A percentile compares a stretch with the other conserved stretches of the same genome.
Evolutionary conservation across 2,888 invertebrate genomes (phyloP).

Genomic region (Parochlus steinenii): DNA sequence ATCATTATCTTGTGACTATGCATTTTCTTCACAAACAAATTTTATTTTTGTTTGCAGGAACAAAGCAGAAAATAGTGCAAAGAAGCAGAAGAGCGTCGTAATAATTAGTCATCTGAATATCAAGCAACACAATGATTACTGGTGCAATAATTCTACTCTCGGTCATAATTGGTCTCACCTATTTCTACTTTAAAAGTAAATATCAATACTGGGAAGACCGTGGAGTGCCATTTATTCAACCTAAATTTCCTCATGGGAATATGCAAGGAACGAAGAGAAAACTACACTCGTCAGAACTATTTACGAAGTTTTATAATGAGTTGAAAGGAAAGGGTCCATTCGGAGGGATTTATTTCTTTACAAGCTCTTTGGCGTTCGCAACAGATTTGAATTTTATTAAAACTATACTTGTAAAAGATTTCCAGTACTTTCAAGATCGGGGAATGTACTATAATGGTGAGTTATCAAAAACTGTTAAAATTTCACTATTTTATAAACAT

Average conservation of each 20-base stretch:
- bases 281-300: slow-evolving; percentile 8
- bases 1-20: too few relatives aligned
- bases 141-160: too few relatives aligned
- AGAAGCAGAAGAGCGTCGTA: too few relatives aligned
- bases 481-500: too few relatives aligned
- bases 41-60: too few relatives aligned
- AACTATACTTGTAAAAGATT: slow-evolving; percentile 20
- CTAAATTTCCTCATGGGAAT: slow-evolving; percentile 15
- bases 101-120: too few relatives aligned
- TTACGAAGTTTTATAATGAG: slow-evolving; percentile 4
- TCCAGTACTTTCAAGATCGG: slow-evolving; percentile 23
- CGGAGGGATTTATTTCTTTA: slow-evolving; percentile 11
- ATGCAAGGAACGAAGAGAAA: background rate
- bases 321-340: slow-evolving; percentile 5
- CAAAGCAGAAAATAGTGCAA: too few relatives aligned
- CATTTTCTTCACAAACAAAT: too few relatives aligned
- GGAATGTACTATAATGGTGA: slow-evolving; percentile 23
- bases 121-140: too few relatives aligned
- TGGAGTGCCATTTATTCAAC: slow-evolving; percentile 13
- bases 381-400: slow-evolving; percentile 18
- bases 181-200: background rate
- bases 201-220: slow-evolving; percentile 15
- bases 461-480: too few relatives aligned
- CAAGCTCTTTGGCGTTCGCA: slow-evolving; percentile 5
- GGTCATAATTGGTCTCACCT: too few relatives aligned